phyloP scores from a whole-genome alignment of 2,113 vertebrate genomes.

The Oenanthe melanoleuca region DNA sequence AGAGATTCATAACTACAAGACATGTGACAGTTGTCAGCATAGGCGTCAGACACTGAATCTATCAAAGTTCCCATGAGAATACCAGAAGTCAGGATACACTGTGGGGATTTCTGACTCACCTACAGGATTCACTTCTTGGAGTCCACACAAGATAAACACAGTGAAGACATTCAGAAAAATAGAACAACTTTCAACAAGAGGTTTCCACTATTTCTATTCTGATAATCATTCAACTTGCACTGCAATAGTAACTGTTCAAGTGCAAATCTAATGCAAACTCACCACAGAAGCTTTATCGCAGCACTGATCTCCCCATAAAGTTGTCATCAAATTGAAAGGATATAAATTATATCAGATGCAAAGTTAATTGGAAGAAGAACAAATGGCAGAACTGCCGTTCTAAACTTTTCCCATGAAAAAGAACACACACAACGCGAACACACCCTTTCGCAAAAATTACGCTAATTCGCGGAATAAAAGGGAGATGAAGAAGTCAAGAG shows the following conservation, averaged over 20 bases:
- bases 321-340: not conserved
- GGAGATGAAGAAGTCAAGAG: not conserved
- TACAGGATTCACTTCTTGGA: not conserved
- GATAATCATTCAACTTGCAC: not conserved
- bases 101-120: not conserved
- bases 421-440: not conserved
- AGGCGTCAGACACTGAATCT: not conserved
- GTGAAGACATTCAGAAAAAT: not conserved
- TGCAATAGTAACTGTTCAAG: not conserved
- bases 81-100: not conserved
- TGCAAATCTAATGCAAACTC: not conserved
- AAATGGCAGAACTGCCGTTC: not conserved
- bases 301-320: not conserved
- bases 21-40: not conserved
- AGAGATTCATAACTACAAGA: not conserved
- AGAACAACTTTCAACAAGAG: not conserved
- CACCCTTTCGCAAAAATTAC: not conserved
- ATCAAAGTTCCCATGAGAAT: not conserved
- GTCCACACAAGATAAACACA: fast-evolving
- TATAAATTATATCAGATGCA: not conserved
- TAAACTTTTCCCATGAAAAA: not conserved
- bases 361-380: not conserved
- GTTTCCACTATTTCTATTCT: not conserved
- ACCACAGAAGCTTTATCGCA: not conserved
- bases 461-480: not conserved